These are phyloP conservation scores for Pterobdella sp. DNA, from an alignment of 2,888 invertebrate species.

Conservation along the genomic window DNA sequence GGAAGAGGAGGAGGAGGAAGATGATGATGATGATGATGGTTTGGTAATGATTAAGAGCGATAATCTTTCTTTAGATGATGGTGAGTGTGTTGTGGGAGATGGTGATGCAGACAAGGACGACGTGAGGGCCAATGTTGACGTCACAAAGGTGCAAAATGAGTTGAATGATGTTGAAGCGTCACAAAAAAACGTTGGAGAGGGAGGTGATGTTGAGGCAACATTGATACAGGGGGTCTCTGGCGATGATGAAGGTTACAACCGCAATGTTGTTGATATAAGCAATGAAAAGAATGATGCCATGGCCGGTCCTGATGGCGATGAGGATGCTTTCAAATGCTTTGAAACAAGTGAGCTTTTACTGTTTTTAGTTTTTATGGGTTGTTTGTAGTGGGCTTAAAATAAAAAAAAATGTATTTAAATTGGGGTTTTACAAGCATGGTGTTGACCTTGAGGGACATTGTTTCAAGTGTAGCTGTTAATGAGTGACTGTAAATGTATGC, in stretches of 20 bases:
- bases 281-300: not conserved
- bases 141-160: not conserved
- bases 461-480: no score
- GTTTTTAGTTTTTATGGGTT: no score
- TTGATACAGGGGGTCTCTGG: not conserved
- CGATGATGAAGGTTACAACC: not conserved
- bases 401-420: no score
- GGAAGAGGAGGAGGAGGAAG: slow-evolving; percentile 10
- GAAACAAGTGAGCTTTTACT: no score
- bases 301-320: not conserved
- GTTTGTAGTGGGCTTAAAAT: no score
- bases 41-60: not conserved
- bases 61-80: not conserved
- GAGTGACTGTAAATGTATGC: no score
- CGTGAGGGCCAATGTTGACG: not conserved
- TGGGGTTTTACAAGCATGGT: no score
- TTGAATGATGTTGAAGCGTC: not conserved
- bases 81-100: not conserved
- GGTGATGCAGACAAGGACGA: not conserved
- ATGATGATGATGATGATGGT: not conserved
- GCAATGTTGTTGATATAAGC: not conserved
- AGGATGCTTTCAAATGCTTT: not conserved
- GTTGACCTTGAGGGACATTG: no score
- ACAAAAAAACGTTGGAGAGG: no score
- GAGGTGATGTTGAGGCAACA: not conserved